Evolutionary conservation across 2,888 invertebrate species (phyloP), one percentile per base, ranked within the genome.

Genomic region (Blomia tropicalis): DNA sequence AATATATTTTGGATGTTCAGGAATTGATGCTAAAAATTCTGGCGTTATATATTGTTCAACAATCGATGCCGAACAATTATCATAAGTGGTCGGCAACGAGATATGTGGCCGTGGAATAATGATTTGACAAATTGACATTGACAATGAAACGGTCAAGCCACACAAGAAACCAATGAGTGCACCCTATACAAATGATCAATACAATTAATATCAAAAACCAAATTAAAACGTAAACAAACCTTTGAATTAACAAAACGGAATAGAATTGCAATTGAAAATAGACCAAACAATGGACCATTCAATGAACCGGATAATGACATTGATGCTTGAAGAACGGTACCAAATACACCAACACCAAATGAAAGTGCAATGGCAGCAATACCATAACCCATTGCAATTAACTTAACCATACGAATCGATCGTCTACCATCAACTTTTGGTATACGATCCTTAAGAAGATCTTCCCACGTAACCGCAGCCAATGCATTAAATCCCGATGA

Each of bases 391-490:
- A 62, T 61, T n/a, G 66, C 66, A 23, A 53, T 53, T 1, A 58
- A 47, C 47, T 63, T 60, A 23, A 56, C 56, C 2, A 14, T 14
- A 11, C 29, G 25, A n/a, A 61, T 53, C 2, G 23, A 31, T 22
- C 30, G n/a, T 2, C 23, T 5, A 36, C 17, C 27, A 43, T 2
- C 22, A 5, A 17, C 29, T 23, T 22, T 17, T 31, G 30, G 27
- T n/a, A 61, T 30, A 27, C 56, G 31, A 14, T 53, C 31, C 29
- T 62, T 64, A 2, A 88, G 75, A 71, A 89, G 88, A 74, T 89
- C 89, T 72, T 89, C 88, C 82, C 86, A 89, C 5, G 85, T 83
- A 1, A 88, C 88, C 0, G 88, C 87, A 0, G 87, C 84, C 67
- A 88, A 73, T 0, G 88, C 87, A 74, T 87, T 88, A 47, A 88